Evolutionary conservation across 2,113 vertebrate genomes (phyloP), one percentile per base, ranked within the genome.

Genomic region (Anhinga anhinga): DNA sequence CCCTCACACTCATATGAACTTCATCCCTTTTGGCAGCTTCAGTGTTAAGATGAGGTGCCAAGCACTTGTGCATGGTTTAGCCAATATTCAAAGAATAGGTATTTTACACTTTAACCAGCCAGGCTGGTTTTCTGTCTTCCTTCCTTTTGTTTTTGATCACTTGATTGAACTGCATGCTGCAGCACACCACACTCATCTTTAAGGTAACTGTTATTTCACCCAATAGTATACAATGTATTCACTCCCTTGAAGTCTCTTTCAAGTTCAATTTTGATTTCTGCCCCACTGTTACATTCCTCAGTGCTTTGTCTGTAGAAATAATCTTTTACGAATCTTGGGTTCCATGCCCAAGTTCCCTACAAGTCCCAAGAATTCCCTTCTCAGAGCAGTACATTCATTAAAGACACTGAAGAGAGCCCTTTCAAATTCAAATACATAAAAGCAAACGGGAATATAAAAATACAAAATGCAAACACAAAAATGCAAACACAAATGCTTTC

Each of bases 151-250:
- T 72, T 47, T 47, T 32, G n/a, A 88, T 85, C 30, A 71, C 40
- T 62, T 82, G 65, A 86, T 67, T 61, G 91, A 93, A 70, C 71
- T 78, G 69, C 53, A 77, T 88, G 91, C 88, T 97, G 89, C 90
- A 95, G 74, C 74, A 58, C 69, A 77, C 72, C 27, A 15, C 63
- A n/a, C n/a, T 97, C 83, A 45, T 72, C 84, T 80, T 72, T 71
- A 90, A 88, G 91, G 93, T 86, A 94, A 86, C 77, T 92, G 89
- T 66, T 84, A 15, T 62, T 94, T 95, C 71, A 38, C 82, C 91
- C 44, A 71, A 32, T 42, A 88, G 56, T 63, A 86, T 45, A n/a
- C n/a, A 59, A 50, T 45, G 63, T 73, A 76, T 67, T 95, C 47
- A 86, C 61, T 77, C 59, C 90, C 32, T 96, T 92, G 90, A 86